Percentiles rank a stretch among this genome's conserved stretches.
These are phyloP conservation scores for Platyscapa corneri DNA, from an alignment of 1,140 invertebrate genomes.

Conservation along the genomic window DNA sequence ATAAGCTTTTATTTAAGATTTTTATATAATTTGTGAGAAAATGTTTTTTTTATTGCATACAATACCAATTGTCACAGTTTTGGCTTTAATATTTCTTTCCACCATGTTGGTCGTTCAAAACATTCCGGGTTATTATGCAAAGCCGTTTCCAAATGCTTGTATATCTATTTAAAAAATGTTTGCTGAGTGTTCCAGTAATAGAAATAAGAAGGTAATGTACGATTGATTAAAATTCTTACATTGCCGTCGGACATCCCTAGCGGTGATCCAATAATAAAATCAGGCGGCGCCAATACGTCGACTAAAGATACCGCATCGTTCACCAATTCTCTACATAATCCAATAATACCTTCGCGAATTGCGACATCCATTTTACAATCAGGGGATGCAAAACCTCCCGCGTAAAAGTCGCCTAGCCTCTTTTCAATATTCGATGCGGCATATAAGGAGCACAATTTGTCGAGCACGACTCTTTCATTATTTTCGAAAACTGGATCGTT, in stretches of 20 bases:
- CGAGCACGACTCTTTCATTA: conserved; percentile 76
- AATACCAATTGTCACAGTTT: conserved; percentile 64
- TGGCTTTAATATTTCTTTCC: conserved; percentile 79
- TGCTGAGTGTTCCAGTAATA: background rate
- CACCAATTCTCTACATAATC: conserved; percentile 83
- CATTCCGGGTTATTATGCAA: conserved; percentile 82
- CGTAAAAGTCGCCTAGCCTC: conserved; percentile 84
- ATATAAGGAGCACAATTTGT: conserved; percentile 82
- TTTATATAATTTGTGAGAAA: conserved; percentile 30
- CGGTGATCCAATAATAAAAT: conserved; percentile 90
- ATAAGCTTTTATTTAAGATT: background rate
- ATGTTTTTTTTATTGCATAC: background rate
- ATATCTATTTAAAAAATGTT: conserved; percentile 76
- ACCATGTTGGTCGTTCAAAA: conserved; percentile 85
- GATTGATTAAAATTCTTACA: conserved; percentile 71
- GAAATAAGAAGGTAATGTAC: background rate
- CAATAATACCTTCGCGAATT: conserved; percentile 79
- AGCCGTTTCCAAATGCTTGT: conserved; percentile 86
- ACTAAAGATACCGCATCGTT: conserved; percentile 85
- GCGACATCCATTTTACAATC: conserved; percentile 72
- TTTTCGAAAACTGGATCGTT: conserved; percentile 70
- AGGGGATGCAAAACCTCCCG: conserved; percentile 79
- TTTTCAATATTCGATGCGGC: conserved; percentile 83
- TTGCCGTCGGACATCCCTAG: conserved; percentile 89
- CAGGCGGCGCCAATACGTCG: conserved; percentile 90